Evolutionary conservation across 2,113 vertebrate species (phyloP), one percentile per base, ranked within the genome.

Genomic region (Lates calcarifer): DNA sequence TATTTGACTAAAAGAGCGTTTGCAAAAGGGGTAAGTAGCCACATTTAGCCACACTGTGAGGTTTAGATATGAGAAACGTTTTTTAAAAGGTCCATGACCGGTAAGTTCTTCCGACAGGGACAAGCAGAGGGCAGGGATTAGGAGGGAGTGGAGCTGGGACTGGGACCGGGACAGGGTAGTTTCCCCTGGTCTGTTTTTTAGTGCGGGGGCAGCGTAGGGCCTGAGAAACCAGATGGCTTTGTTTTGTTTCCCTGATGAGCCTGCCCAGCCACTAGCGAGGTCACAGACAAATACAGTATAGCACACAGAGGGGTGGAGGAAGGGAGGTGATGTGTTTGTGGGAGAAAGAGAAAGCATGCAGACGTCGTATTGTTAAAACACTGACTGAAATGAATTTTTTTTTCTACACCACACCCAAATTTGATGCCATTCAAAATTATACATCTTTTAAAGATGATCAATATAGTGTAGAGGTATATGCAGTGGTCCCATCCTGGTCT

Each of bases 171-270:
- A 87, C 86, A 45, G 83, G 90, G 91, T 91, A 90, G 88, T 89
- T 91, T 91, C 90, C 88, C 87, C 91, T 86, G 77, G 58, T 89
- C 83, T 89, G 90, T 79, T 91, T 89, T 92, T 94, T 74, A 83
- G 90, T 51, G 74, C 45, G 74, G 91, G 93, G 94, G 94, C 93
- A 93, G 61, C 17, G 31, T 17, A 83, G 95, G 95, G 94, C 94
- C 94, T 96, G 94, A 96, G 95, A 96, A 96, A 95, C 93, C 95
- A 96, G 95, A 96, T 96, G 95, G 94, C 91, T 96, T 94, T 94
- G 94, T 93, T 95, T 94, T 91, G 91, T 70, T 93, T 93, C 85
- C 87, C 89, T 26, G 82, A 94, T 81, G 88, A 91, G 90, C 74
- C 74, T 82, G 87, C 82, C 77, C 89, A 88, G 90, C 85, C 90